Conservation (phyloP, 2,797 vertebrate species). For the Chrysocyon brachyurus region DNA sequence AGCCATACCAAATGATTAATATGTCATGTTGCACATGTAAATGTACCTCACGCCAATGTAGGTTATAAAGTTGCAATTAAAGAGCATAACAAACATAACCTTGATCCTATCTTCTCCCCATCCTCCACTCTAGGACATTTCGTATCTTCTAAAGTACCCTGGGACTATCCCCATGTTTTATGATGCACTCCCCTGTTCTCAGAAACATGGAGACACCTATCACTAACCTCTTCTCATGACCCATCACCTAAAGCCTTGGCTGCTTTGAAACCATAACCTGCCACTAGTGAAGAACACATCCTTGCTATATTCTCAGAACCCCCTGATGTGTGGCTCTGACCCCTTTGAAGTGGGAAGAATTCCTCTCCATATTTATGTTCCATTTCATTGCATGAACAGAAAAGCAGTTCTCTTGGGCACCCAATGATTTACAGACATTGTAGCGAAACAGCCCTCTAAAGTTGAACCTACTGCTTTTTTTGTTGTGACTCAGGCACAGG, state of each 20-base stretch:
- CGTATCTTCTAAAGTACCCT: not conserved
- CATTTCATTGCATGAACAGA: slow-evolving; percentile 4
- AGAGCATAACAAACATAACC: not conserved
- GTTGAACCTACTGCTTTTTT: not conserved
- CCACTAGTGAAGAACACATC: not conserved
- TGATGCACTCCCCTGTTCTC: not conserved
- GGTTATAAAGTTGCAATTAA: not conserved
- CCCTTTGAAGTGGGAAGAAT: not conserved
- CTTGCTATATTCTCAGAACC: not conserved
- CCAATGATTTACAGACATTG: slow-evolving; percentile 1
- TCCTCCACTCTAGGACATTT: not conserved
- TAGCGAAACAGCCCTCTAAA: slow-evolving; percentile 19
- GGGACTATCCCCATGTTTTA: not conserved
- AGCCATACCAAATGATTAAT: not conserved
- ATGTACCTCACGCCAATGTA: not conserved
- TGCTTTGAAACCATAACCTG: not conserved
- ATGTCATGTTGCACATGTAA: not conserved
- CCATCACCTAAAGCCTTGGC: not conserved
- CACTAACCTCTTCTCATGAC: not conserved
- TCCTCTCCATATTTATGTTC: not conserved
- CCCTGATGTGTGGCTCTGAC: not conserved
- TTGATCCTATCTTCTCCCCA: not conserved
- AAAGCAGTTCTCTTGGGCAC: not conserved
- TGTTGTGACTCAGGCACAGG: not conserved
- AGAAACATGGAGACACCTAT: not conserved